Base-by-base conservation (phyloP, 2,888 invertebrate genomes). In the Agrilus biguttatus region DNA sequence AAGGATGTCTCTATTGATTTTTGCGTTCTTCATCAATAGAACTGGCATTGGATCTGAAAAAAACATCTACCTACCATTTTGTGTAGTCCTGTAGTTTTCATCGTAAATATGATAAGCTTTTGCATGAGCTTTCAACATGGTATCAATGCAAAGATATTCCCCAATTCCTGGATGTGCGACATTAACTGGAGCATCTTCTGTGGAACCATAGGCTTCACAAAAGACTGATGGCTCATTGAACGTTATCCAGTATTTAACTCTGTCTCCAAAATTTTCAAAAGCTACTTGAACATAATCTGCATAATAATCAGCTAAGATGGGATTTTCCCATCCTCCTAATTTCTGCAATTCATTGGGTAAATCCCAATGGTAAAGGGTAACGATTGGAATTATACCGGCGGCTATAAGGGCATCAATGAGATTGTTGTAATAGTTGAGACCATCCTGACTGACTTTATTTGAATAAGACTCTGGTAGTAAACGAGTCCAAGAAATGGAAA, bases 351-450 rank as follows among this genome's bases (percentile, higher is more conserved):
- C 12, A 45, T 53, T 53, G 6, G 59, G 59, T 14, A 54, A 38
- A 42, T 60, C 59, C 58, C 61, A 60, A 45, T 66, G 62, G 48
- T 56, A 62, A 2, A 66, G 56, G 2, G 58, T 56, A 2, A 68
- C 61, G 49, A 66, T 53, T 6, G 76, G 75, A n/a, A 59, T 54
- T 45, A 83, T 77, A 12, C 69, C 69, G 41, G 70, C 67, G 1
- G 61, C 68, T 10, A 79, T 49, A 3, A 88, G 69, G 52, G 77
- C 81, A 52, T 83, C 68, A 40, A 87, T 79, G 36, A 89, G 62
- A 51, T 79, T 74, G 53, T 75, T 78, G 60, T 89, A 89, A 62
- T 85, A 84, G 43, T 74, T 65, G 10, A 88, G 69, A 14, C 84
- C 88, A 2, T 72, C 69, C 36, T 71, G 64, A 57, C 82, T 88